Conservation (phyloP, 2,888 invertebrate genomes). For the Drosophila phalerata region DNA sequence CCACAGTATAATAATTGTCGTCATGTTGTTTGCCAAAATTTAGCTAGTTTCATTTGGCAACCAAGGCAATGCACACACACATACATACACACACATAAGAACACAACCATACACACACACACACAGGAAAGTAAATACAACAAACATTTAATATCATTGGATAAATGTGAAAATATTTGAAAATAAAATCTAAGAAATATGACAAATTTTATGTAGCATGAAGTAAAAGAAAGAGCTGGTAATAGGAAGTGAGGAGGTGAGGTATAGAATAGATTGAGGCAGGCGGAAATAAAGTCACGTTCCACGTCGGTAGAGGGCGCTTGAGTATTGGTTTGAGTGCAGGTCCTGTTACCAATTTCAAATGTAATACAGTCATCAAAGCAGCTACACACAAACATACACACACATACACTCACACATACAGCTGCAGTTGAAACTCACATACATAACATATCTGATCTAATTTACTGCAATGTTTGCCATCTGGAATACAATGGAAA, state of each 20-base stretch:
- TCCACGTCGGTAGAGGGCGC: slow-evolving; percentile 4
- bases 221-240: neutral
- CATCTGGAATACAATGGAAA: slow-evolving; percentile 22
- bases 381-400: neutral
- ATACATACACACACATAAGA: slow-evolving; percentile 4
- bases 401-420: slow-evolving; percentile 3
- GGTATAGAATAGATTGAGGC: neutral
- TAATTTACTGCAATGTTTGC: slow-evolving; percentile 39
- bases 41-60: slow-evolving; percentile 41
- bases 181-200: slow-evolving; percentile 26
- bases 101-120: neutral
- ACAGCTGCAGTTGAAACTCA: slow-evolving; percentile 10
- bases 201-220: slow-evolving; percentile 5
- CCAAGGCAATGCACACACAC: slow-evolving; percentile 21
- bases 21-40: slow-evolving; percentile 16
- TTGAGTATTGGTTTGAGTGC: slow-evolving; percentile 46
- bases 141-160: slow-evolving; percentile 20
- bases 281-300: slow-evolving; percentile 26
- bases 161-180: slow-evolving; percentile 20
- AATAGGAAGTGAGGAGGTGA: neutral
- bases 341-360: slow-evolving; percentile 49
- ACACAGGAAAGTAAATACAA: slow-evolving; percentile 7
- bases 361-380: slow-evolving; percentile 36
- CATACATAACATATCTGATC: slow-evolving; percentile 40
- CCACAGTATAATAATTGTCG: slow-evolving; percentile 42